Evolutionary conservation across 2,888 invertebrate genomes (phyloP).

Genomic region (Eristalis intricaria): DNA sequence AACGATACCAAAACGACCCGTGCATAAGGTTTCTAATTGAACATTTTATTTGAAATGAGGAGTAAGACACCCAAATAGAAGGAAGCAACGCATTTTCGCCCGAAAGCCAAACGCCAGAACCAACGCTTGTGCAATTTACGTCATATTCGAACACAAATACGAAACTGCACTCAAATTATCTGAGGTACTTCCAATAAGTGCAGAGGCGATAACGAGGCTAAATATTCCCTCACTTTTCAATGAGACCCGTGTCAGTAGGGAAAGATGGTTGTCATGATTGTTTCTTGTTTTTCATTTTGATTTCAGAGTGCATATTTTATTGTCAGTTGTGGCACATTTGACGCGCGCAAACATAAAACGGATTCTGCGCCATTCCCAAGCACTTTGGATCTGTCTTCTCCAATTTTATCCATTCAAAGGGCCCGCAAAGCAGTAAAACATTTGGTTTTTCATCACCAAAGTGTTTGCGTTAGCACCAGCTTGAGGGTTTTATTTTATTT

Average conservation of each 20-base stretch:
- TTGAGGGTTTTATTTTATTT: not conserved
- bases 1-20: slow-evolving; percentile 70
- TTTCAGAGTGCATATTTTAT: slow-evolving; percentile 59
- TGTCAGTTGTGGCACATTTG: slow-evolving; percentile 69
- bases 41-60: slow-evolving; percentile 69
- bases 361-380: slow-evolving; percentile 46
- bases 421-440: slow-evolving; percentile 66
- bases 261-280: slow-evolving; percentile 59
- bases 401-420: slow-evolving; percentile 64
- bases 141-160: slow-evolving; percentile 33
- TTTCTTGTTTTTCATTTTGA: slow-evolving; percentile 26
- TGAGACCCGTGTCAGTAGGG: slow-evolving; percentile 32
- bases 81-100: slow-evolving; percentile 26
- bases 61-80: slow-evolving; percentile 41
- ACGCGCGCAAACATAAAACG: slow-evolving; percentile 67
- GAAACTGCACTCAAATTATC: slow-evolving; percentile 36
- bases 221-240: slow-evolving; percentile 41
- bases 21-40: slow-evolving; percentile 72
- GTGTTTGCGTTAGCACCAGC: slow-evolving; percentile 61
- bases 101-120: slow-evolving; percentile 12
- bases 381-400: slow-evolving; percentile 42
- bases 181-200: slow-evolving; percentile 58
- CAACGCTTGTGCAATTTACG: slow-evolving; percentile 43
- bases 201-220: slow-evolving; percentile 66
- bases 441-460: slow-evolving; percentile 63